phyloP scores from a whole-genome alignment of 1,140 invertebrate species.

The Drosophila biarmipes region DNA sequence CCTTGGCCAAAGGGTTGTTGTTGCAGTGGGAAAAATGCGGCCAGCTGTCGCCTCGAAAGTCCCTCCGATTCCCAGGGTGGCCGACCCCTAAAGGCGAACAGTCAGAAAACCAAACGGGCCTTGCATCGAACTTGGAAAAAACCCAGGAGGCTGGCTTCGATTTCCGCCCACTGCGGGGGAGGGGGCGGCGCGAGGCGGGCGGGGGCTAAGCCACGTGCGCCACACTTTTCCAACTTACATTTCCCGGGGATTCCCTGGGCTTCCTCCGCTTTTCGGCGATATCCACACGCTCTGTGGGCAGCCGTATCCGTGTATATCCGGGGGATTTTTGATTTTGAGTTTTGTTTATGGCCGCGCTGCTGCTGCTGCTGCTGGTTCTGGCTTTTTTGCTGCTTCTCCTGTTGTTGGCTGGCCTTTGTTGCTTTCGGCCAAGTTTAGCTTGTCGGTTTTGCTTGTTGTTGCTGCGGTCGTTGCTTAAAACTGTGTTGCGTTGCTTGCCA shows the following conservation, averaged over 20 bases:
- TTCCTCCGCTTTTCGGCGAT: background rate
- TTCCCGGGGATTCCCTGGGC: slow-evolving; percentile 4
- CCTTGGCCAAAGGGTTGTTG: slow-evolving; percentile 5
- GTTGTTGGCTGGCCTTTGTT: slow-evolving; percentile 6
- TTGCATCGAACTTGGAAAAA: background rate
- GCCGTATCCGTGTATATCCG: slow-evolving; percentile 18
- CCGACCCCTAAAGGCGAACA: background rate
- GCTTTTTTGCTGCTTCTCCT: background rate
- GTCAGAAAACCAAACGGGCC: background rate
- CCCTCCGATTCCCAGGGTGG: slow-evolving; percentile 2
- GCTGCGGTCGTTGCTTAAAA: slow-evolving; percentile 11
- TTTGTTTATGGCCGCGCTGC: slow-evolving; percentile 7
- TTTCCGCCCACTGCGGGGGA: background rate
- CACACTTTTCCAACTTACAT: slow-evolving; percentile 23
- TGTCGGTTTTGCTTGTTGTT: slow-evolving; percentile 9
- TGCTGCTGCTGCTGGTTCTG: background rate
- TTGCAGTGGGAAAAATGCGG: slow-evolving; percentile 6
- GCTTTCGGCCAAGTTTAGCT: slow-evolving; percentile 16
- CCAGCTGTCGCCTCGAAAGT: slow-evolving; percentile 3
- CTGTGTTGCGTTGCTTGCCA: slow-evolving; percentile 23
- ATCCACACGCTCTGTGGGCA: slow-evolving; percentile 1
- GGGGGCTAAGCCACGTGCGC: slow-evolving; percentile 8
- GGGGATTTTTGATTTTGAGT: slow-evolving; percentile 6
- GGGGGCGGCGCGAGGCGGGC: background rate
- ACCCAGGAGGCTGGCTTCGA: background rate